Conservation (phyloP, 2,797 vertebrate species). For the Xiphorhynchus erythropygius region DNA sequence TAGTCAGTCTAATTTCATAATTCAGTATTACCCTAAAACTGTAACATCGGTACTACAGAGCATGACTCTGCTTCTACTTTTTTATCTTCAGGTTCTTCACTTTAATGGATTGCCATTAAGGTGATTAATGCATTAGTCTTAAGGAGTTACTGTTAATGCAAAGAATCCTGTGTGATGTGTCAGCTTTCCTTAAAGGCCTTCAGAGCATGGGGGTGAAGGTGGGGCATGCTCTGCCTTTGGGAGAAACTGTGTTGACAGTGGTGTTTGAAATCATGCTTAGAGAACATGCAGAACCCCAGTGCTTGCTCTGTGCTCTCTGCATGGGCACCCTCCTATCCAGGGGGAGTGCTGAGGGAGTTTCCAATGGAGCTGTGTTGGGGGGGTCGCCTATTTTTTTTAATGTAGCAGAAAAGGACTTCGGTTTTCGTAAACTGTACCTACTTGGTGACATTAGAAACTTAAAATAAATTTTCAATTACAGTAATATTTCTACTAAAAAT, state of each 20-base stretch:
- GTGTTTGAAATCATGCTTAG: background rate
- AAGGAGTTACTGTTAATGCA: slow-evolving; percentile 45
- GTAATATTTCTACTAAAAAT: slow-evolving; percentile 44
- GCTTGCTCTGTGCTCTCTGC: slow-evolving; percentile 27
- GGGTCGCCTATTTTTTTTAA: slow-evolving; percentile 47
- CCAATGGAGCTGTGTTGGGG: background rate
- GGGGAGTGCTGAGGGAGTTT: slow-evolving; percentile 25
- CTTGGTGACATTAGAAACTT: slow-evolving; percentile 50
- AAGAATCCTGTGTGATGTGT: background rate
- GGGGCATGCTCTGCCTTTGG: background rate
- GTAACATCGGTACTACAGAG: background rate
- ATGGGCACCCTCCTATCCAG: background rate
- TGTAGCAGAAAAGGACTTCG: slow-evolving; percentile 55
- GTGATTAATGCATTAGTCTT: slow-evolving; percentile 40
- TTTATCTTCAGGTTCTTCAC: slow-evolving; percentile 19
- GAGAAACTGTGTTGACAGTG: background rate
- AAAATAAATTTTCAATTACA: slow-evolving; percentile 63
- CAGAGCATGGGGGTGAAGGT: background rate
- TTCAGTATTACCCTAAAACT: background rate
- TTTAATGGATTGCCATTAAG: slow-evolving; percentile 32
- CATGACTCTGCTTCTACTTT: slow-evolving; percentile 1
- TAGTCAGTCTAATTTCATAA: background rate
- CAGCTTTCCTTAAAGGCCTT: background rate
- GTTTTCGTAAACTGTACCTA: slow-evolving; percentile 64
- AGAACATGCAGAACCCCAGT: background rate